Evolutionary conservation across 1,140 invertebrate species (phyloP).

Genomic region (Contarinia nasturtii): DNA sequence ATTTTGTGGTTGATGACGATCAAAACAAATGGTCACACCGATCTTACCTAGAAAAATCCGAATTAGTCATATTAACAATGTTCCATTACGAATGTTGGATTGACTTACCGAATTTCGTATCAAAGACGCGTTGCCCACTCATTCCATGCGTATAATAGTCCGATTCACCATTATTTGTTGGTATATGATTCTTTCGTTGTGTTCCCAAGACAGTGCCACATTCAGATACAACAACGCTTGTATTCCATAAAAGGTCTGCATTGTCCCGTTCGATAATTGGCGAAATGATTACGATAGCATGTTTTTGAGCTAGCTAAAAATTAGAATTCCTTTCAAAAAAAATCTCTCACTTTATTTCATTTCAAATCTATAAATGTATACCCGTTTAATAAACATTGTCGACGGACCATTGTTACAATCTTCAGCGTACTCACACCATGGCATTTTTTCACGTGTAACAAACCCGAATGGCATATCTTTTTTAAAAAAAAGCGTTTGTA

Average conservation of each 20-base stretch:
- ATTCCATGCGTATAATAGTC: constrained; percentile 96
- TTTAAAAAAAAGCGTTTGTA: no score
- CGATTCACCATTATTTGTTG: constrained; percentile 90
- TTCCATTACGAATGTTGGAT: no score
- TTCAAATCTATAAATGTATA: constrained; percentile 13
- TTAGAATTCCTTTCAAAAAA: not conserved
- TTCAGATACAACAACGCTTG: constrained; percentile 81
- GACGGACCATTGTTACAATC: constrained; percentile 70
- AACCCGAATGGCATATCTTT: constrained; percentile 96
- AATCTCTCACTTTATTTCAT: not conserved
- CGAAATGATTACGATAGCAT: constrained; percentile 91
- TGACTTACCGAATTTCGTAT: constrained; percentile 68
- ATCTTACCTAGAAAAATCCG: no score
- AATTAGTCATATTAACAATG: no score
- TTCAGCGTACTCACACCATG: constrained; percentile 96
- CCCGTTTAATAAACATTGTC: constrained; percentile 58
- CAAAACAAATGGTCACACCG: constrained; percentile 95
- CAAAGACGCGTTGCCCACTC: constrained; percentile 89
- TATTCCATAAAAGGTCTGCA: constrained; percentile 90
- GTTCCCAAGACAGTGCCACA: constrained; percentile 79
- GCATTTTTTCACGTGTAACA: constrained; percentile 89
- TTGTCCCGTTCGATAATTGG: constrained; percentile 89
- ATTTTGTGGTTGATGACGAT: constrained; percentile 91
- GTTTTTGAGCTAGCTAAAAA: constrained; percentile 48
- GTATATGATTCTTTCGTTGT: constrained; percentile 97